Base-by-base conservation (phyloP, 2,113 vertebrate species). In the Ardeotis arabs region DNA sequence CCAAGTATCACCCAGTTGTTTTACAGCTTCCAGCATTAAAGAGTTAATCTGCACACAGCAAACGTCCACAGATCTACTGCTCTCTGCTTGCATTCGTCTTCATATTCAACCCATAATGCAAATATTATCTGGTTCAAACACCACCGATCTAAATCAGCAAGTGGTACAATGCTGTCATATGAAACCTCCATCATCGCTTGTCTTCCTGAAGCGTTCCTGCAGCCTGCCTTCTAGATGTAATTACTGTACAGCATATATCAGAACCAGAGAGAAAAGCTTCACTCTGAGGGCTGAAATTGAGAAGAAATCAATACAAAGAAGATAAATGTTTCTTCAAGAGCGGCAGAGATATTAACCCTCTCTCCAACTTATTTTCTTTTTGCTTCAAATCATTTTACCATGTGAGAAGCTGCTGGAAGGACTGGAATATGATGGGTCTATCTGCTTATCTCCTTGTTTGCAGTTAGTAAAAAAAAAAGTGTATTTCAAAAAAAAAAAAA, bases 291-390 rank as follows among this genome's bases (percentile, higher is more conserved):
- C 96, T 91, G 96, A 94, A 97, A 97, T 68, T 68, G 94, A 98
- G 95, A 96, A 96, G 74, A 95, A 98, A 98, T 98, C 97, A 96
- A 98, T 98, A 97, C 81, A 96, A 97, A 95, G 95, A 96, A 96
- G 96, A 97, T 96, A 96, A 96, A 98, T 92, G 96, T 91, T 97
- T 91, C 81, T 95, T 92, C 94, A 89, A 95, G 94, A 95, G 87
- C 87, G 94, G 95, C 87, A 84, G 81, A 91, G 56, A 49, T 56
- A 95, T 95, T 95, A 96, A 96, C 84, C 95, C 89, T 83, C 90
- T 87, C 95, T 74, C 82, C 74, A 87, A 75, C 62, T 90, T 89
- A 58, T 80, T 87, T 95, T 91, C 41, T 84, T 90, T 84, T 35
- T 39, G 17, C 73, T 76, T 92, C 53, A 73, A 84, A 88, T 70